phyloP scores from a whole-genome alignment of 1,140 invertebrate genomes.

The Lasaia peninsularis region DNA sequence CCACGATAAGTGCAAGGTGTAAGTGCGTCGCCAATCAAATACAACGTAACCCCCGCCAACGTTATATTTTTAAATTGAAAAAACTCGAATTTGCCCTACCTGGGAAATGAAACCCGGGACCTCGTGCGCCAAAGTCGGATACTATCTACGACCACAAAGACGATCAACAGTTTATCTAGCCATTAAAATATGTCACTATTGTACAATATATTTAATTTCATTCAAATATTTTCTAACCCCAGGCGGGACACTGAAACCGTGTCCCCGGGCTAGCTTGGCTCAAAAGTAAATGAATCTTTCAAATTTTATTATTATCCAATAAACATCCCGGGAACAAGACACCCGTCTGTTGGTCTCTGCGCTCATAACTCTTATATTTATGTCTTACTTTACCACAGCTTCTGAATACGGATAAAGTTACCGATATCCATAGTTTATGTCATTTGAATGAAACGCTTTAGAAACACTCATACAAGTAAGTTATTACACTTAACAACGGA shows the following conservation, averaged over 20 bases:
- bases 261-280: background rate
- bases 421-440: constrained; percentile 25
- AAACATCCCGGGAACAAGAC: constrained; percentile 12
- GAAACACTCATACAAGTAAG: background rate
- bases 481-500: background rate
- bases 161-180: too few relatives aligned
- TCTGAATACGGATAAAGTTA: constrained; percentile 42
- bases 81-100: too few relatives aligned
- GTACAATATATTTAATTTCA: too few relatives aligned
- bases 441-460: constrained; percentile 12
- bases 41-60: too few relatives aligned
- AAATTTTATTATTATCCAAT: constrained; percentile 10
- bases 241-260: background rate
- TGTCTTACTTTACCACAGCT: constrained; percentile 43
- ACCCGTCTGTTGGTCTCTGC: constrained; percentile 11
- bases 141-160: too few relatives aligned
- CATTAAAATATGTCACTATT: too few relatives aligned
- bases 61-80: too few relatives aligned
- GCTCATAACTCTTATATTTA: constrained; percentile 48
- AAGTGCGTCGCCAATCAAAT: too few relatives aligned
- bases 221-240: background rate
- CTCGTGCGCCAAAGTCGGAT: too few relatives aligned
- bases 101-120: too few relatives aligned
- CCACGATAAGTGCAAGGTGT: too few relatives aligned
- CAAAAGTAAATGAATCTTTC: background rate